phyloP scores from a whole-genome alignment of 2,888 invertebrate species.

The Chymomyza caudatula region DNA sequence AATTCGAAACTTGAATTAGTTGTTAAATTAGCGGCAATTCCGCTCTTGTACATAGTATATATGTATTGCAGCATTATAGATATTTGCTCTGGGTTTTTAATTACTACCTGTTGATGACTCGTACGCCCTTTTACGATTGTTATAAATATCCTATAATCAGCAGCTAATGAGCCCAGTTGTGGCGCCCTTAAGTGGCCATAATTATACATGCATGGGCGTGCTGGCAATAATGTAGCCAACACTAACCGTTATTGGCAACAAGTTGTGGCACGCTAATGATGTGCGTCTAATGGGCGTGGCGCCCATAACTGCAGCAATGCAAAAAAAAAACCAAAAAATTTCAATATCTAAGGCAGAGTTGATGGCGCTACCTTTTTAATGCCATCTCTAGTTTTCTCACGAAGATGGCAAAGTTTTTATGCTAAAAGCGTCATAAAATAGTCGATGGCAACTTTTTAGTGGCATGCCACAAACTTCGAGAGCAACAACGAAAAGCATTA shows the following conservation, averaged over 20 bases:
- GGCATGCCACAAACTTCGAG: background rate
- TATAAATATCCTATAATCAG: background rate
- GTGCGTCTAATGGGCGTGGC: background rate
- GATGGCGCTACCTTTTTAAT: too few species aligned
- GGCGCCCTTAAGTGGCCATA: background rate
- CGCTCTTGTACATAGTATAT: too few species aligned
- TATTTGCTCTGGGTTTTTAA: background rate
- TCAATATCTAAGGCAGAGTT: too few species aligned
- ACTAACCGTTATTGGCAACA: background rate
- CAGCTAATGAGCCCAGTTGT: background rate
- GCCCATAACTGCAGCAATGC: background rate
- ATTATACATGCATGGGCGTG: background rate
- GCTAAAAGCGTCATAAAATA: constrained; percentile 44
- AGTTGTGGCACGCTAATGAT: background rate
- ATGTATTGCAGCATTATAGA: too few species aligned
- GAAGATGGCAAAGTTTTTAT: constrained; percentile 32
- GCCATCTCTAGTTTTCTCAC: too few species aligned
- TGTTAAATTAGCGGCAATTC: background rate
- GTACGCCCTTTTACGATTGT: background rate
- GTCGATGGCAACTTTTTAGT: constrained; percentile 23
- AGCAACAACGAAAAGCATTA: background rate
- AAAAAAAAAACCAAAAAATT: too few species aligned
- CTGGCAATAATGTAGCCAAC: background rate
- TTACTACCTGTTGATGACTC: background rate
- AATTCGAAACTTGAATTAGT: background rate